Percentiles rank a stretch among this genome's conserved stretches.
phyloP scores from a whole-genome alignment of 35 echinoderm and acorn worm genomes.

The Heliocidaris tuberculata region DNA sequence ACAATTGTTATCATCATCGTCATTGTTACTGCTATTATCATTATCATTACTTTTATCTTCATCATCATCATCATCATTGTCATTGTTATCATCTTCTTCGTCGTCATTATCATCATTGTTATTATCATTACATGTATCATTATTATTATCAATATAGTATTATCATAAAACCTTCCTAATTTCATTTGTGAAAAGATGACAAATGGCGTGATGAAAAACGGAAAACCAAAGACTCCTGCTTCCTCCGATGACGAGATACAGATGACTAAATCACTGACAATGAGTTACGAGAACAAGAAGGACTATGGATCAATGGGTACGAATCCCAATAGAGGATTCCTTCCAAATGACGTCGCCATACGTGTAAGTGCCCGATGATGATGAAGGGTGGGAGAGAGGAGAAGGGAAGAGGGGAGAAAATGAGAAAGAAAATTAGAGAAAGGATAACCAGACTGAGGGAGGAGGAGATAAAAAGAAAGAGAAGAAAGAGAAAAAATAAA shows the following conservation, averaged over 20 bases:
- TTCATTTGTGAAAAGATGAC: not conserved
- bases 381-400: too few species aligned
- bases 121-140: not conserved
- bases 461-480: too few species aligned
- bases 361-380: not conserved
- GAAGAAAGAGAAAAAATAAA: too few species aligned
- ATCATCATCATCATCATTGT: too few species aligned
- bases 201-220: not conserved
- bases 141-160: not conserved
- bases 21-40: not conserved
- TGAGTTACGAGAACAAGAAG: conserved; percentile 5
- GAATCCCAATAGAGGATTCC: not conserved
- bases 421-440: too few species aligned
- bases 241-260: not conserved
- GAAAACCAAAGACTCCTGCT: not conserved
- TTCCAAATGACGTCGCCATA: conserved; percentile 26
- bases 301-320: not conserved
- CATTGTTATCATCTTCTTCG: too few species aligned
- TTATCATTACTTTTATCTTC: not conserved
- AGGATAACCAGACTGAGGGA: too few species aligned
- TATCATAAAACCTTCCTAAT: too few species aligned
- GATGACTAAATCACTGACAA: conserved; percentile 6
- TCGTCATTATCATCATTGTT: not conserved
- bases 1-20: not conserved
- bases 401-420: too few species aligned